Percentiles rank a stretch among this genome's conserved stretches.
Evolutionary conservation across 2,113 vertebrate genomes (phyloP).

Genomic region (human (Homo sapiens)): DNA sequence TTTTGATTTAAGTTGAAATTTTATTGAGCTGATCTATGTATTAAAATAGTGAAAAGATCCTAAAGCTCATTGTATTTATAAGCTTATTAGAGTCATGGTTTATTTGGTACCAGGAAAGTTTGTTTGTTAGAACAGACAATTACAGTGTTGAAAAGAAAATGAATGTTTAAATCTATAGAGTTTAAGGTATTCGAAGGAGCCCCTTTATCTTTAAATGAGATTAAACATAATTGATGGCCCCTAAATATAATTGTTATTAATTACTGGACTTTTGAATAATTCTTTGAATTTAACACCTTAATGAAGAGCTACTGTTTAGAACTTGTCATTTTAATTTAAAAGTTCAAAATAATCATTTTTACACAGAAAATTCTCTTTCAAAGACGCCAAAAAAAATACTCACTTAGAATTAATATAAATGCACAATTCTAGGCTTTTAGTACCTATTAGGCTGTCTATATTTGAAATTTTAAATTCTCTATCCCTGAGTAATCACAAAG

Average conservation of each 20-base stretch:
- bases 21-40: neutral
- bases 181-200: neutral
- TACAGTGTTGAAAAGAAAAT: neutral
- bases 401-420: neutral
- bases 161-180: neutral
- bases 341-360: neutral
- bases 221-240: neutral
- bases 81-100: neutral
- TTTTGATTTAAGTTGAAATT: conserved; percentile 19
- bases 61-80: neutral
- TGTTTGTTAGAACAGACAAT: conserved; percentile 3
- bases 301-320: neutral
- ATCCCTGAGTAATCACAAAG: neutral
- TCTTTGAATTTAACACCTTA: neutral
- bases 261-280: neutral
- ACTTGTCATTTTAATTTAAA: neutral
- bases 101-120: neutral
- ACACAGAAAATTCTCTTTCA: conserved; percentile 5
- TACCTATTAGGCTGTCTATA: neutral
- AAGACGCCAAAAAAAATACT: neutral
- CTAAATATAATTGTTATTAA: neutral
- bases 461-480: neutral
- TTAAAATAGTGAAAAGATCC: neutral
- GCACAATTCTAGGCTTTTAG: neutral
- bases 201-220: conserved; percentile 27